Conservation (phyloP, 2,797 vertebrate species). For the Sphenopsis melanotis region DNA sequence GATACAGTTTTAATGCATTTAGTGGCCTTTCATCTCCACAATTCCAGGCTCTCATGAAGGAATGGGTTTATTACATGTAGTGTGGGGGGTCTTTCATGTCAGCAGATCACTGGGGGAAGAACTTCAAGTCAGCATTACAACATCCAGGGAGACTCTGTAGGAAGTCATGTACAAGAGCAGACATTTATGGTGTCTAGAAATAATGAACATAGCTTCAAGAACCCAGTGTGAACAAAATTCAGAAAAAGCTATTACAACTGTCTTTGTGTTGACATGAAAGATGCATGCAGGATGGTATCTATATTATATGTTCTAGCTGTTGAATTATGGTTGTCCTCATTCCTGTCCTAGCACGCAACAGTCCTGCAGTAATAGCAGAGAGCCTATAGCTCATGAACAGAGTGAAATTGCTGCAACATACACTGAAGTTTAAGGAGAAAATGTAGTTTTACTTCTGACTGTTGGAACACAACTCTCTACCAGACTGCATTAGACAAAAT, state of each 20-base stretch:
- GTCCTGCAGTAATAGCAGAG: background rate
- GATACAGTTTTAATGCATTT: background rate
- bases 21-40: background rate
- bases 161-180: background rate
- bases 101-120: background rate
- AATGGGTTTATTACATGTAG: background rate
- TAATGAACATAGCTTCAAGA: background rate
- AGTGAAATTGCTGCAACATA: background rate
- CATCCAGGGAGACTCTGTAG: background rate
- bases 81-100: background rate
- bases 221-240: background rate
- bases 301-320: background rate
- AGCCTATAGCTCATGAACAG: background rate
- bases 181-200: background rate
- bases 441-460: background rate
- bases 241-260: background rate
- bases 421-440: background rate
- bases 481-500: background rate
- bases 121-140: background rate
- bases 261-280: background rate
- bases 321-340: background rate
- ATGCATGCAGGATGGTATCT: background rate
- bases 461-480: background rate
- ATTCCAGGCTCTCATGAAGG: background rate
- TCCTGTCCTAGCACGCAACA: background rate